Evolutionary conservation across 2,888 invertebrate genomes (phyloP).

Genomic region (Chrysina gloriosa): DNA sequence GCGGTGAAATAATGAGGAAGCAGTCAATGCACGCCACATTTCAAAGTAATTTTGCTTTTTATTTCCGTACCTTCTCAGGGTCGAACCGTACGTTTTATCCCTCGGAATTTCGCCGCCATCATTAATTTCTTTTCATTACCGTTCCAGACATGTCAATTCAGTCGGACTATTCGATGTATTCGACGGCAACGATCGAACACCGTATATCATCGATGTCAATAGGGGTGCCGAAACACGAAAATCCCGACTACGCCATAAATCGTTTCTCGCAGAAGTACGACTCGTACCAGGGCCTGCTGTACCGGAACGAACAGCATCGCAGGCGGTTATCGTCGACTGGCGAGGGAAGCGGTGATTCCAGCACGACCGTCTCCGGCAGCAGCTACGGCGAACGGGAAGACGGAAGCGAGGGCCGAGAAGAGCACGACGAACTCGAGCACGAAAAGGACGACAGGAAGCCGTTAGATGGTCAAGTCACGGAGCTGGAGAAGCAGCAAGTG

Average conservation of each 20-base stretch:
- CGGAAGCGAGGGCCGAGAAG: constrained; percentile 69
- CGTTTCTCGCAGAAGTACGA: constrained; percentile 61
- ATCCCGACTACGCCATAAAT: constrained; percentile 57
- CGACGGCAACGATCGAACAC: constrained; percentile 60
- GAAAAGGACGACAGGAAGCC: constrained; percentile 62
- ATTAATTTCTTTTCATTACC: constrained; percentile 22
- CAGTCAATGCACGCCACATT: neutral
- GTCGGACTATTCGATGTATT: constrained; percentile 44
- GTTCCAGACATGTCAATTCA: constrained; percentile 39
- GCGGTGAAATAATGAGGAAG: neutral
- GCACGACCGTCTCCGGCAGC: constrained; percentile 66
- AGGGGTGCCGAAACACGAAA: constrained; percentile 50
- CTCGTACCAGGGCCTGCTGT: constrained; percentile 60
- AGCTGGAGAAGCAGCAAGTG: constrained; percentile 75
- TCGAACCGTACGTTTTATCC: no score
- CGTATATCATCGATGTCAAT: constrained; percentile 59
- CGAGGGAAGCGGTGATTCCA: constrained; percentile 66
- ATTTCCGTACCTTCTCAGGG: no score
- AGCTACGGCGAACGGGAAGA: constrained; percentile 67
- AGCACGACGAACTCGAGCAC: constrained; percentile 65
- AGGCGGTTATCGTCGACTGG: constrained; percentile 72
- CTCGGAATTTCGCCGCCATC: neutral
- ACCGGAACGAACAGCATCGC: constrained; percentile 59
- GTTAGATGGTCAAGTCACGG: constrained; percentile 68
- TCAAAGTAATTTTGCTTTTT: neutral